phyloP scores from a whole-genome alignment of 2,888 invertebrate species.

The Apoda limacodes region DNA sequence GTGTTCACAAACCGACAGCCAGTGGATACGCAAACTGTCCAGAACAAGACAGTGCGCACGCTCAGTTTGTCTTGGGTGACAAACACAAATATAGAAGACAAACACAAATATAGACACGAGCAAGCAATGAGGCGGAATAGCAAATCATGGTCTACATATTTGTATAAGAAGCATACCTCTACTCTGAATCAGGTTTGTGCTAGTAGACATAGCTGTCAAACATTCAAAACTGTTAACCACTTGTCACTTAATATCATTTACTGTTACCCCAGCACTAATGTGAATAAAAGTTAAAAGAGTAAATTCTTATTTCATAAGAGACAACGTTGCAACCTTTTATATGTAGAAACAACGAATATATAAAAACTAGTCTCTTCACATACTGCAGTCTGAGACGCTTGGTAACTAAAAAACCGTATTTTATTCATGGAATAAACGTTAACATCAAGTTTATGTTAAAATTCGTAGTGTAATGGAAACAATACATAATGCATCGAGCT shows the following conservation, averaged over 20 bases:
- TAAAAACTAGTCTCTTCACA: slow-evolving; percentile 38
- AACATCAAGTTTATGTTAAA: slow-evolving; percentile 66
- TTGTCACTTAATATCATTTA: too few species aligned
- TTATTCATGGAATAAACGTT: slow-evolving; percentile 62
- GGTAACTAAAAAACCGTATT: slow-evolving; percentile 52
- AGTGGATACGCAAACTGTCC: too few species aligned
- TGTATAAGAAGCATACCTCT: slow-evolving; percentile 50
- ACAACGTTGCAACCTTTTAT: too few species aligned
- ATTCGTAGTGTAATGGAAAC: slow-evolving; percentile 67
- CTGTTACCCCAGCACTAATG: too few species aligned
- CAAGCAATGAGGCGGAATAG: slow-evolving; percentile 57
- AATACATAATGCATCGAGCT: slow-evolving; percentile 59
- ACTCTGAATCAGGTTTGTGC: slow-evolving; percentile 46
- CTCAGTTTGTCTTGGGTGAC: slow-evolving; percentile 52
- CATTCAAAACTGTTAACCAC: too few species aligned
- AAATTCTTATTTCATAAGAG: too few species aligned
- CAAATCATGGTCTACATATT: slow-evolving; percentile 58
- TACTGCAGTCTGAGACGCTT: too few species aligned
- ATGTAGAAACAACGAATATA: too few species aligned
- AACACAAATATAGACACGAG: slow-evolving; percentile 44
- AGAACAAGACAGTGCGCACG: slow-evolving; percentile 33
- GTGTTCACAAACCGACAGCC: too few species aligned
- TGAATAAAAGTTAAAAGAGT: too few species aligned
- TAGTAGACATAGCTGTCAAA: slow-evolving; percentile 53
- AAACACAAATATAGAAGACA: slow-evolving; percentile 67